These are phyloP conservation scores for Disparrhopalites patrizii DNA, from an alignment of 2,888 invertebrate genomes.

Conservation along the genomic window DNA sequence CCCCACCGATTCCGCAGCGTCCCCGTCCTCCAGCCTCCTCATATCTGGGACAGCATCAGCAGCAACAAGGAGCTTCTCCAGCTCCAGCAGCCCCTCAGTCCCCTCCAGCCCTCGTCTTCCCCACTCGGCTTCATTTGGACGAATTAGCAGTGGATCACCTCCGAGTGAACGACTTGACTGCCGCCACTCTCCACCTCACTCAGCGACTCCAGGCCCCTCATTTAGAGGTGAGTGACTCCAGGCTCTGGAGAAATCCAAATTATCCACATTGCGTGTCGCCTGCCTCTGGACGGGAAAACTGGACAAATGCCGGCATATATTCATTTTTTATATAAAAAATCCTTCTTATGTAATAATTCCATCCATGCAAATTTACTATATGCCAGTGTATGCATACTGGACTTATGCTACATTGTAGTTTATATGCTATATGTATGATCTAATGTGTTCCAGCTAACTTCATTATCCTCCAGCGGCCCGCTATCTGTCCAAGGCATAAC, in stretches of 20 bases:
- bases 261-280: no score
- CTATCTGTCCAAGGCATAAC: conserved; percentile 35
- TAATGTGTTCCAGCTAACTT: conserved; percentile 37
- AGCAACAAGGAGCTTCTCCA: conserved; percentile 1
- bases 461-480: conserved; percentile 38
- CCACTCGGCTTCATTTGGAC: conserved; percentile 43
- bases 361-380: no score
- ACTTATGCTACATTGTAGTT: no score
- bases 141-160: conserved; percentile 48
- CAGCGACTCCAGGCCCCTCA: conserved; percentile 41
- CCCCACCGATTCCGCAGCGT: conserved; percentile 24
- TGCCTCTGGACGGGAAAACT: no score
- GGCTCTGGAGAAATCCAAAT: no score
- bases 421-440: no score
- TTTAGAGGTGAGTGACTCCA: conserved; percentile 45
- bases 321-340: no score
- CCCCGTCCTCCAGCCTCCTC: conserved; percentile 23
- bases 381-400: no score
- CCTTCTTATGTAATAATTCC: no score
- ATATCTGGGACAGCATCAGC: conserved; percentile 15
- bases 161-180: conserved; percentile 45
- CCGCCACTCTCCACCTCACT: conserved; percentile 39
- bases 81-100: conserved; percentile 11
- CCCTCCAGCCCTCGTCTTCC: conserved; percentile 38
- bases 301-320: no score